These are phyloP conservation scores for Cerastis rubricosa DNA, from an alignment of 2,888 invertebrate species.

Conservation along the genomic window DNA sequence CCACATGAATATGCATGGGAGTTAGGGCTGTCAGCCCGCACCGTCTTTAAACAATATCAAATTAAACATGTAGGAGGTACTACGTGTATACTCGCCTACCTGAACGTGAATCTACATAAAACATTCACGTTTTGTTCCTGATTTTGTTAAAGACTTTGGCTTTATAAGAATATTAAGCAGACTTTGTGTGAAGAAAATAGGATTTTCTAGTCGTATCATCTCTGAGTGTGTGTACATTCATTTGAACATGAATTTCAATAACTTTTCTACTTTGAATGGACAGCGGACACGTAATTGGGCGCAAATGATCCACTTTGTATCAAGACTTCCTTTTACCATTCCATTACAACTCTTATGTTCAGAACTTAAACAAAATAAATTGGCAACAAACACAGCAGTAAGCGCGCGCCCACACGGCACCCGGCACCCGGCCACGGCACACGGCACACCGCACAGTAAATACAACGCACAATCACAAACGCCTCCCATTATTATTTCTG, in stretches of 20 bases:
- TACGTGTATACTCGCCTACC: slow-evolving; percentile 58
- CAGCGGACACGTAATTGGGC: not conserved
- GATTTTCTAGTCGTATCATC: slow-evolving; percentile 22
- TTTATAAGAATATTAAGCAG: slow-evolving; percentile 48
- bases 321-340: not conserved
- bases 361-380: slow-evolving; percentile 65
- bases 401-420: slow-evolving; percentile 59
- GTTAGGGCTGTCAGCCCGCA: slow-evolving; percentile 84
- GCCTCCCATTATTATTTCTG: slow-evolving; percentile 87
- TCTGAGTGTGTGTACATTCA: not conserved
- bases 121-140: slow-evolving; percentile 58
- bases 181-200: slow-evolving; percentile 27
- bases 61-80: slow-evolving; percentile 82
- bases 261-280: not conserved
- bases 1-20: slow-evolving; percentile 89
- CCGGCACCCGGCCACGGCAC: slow-evolving; percentile 50
- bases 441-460: slow-evolving; percentile 76
- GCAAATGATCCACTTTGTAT: not conserved
- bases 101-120: slow-evolving; percentile 64
- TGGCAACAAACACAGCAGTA: slow-evolving; percentile 51
- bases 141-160: slow-evolving; percentile 54
- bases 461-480: slow-evolving; percentile 80
- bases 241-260: too few species aligned
- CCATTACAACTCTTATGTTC: slow-evolving; percentile 31
- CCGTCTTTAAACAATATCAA: slow-evolving; percentile 88